phyloP scores from a whole-genome alignment of 2,113 vertebrate species.

The Romanogobio albipinnatus region DNA sequence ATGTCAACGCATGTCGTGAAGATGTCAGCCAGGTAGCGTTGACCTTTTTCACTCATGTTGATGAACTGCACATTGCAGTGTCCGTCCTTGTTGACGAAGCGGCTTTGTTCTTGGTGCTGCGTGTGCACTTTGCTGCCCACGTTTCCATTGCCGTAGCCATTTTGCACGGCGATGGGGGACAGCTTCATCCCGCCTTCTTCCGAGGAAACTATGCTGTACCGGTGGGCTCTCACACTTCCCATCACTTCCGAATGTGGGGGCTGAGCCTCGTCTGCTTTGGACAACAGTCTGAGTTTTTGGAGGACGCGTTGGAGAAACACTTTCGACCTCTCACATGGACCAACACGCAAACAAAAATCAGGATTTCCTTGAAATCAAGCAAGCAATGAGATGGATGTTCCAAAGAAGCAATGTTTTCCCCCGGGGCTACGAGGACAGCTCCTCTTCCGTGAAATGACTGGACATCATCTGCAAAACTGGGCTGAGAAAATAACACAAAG shows the following conservation, averaged over 20 bases:
- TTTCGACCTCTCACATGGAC: slow-evolving; percentile 86
- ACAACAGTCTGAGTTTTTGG: slow-evolving; percentile 99
- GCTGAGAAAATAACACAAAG: background rate
- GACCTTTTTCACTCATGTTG: slow-evolving; percentile 95
- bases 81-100: slow-evolving; percentile 94
- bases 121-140: slow-evolving; percentile 86
- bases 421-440: background rate
- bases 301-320: slow-evolving; percentile 99
- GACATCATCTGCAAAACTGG: background rate
- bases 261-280: slow-evolving; percentile 88
- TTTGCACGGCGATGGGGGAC: slow-evolving; percentile 87
- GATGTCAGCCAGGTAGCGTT: slow-evolving; percentile 94
- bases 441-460: background rate
- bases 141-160: slow-evolving; percentile 92
- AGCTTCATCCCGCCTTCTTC: slow-evolving; percentile 96
- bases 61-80: slow-evolving; percentile 97
- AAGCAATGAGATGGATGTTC: too few relatives aligned
- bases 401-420: background rate
- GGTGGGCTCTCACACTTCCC: slow-evolving; percentile 97
- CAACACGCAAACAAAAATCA: slow-evolving; percentile 70
- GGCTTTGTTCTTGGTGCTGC: slow-evolving; percentile 84
- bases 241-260: slow-evolving; percentile 86
- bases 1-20: slow-evolving; percentile 98
- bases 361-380: background rate
- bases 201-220: slow-evolving; percentile 96